phyloP scores from a whole-genome alignment of 2,888 invertebrate genomes.

The Ophion obscuratus region DNA sequence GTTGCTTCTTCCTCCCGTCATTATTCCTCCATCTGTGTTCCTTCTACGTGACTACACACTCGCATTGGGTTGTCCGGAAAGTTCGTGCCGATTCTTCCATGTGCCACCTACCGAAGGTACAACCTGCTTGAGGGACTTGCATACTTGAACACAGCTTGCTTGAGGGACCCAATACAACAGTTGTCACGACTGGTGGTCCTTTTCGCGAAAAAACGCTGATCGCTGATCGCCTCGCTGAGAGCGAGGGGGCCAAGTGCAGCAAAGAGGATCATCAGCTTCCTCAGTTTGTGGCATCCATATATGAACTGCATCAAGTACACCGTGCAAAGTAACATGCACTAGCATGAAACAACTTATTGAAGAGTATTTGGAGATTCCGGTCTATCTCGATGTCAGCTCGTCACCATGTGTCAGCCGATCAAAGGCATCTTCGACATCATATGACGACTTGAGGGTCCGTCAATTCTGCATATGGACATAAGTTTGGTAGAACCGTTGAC shows the following conservation, averaged over 20 bases:
- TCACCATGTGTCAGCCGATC: background rate
- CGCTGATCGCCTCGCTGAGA: too few relatives aligned
- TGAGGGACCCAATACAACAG: too few relatives aligned
- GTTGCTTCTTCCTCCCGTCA: background rate
- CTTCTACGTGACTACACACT: too few relatives aligned
- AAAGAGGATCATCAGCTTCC: constrained; percentile 19
- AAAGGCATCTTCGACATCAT: constrained; percentile 3
- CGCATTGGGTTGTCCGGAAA: too few relatives aligned
- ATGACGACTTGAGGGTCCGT: constrained; percentile 1
- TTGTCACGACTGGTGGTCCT: constrained; percentile 41
- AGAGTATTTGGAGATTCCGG: constrained; percentile 1
- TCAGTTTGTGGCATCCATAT: background rate
- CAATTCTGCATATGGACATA: background rate
- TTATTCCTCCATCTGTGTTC: background rate
- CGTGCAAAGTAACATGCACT: background rate
- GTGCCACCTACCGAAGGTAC: too few relatives aligned
- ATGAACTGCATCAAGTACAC: background rate
- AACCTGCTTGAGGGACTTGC: too few relatives aligned
- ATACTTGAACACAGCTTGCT: too few relatives aligned
- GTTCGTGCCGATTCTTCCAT: too few relatives aligned
- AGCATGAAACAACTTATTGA: background rate
- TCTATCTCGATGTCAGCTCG: background rate
- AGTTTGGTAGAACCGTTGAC: background rate
- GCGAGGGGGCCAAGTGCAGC: constrained; percentile 82
- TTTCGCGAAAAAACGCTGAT: constrained; percentile 41